Conservation (phyloP, 2,113 vertebrate species). For the Anser cygnoides region DNA sequence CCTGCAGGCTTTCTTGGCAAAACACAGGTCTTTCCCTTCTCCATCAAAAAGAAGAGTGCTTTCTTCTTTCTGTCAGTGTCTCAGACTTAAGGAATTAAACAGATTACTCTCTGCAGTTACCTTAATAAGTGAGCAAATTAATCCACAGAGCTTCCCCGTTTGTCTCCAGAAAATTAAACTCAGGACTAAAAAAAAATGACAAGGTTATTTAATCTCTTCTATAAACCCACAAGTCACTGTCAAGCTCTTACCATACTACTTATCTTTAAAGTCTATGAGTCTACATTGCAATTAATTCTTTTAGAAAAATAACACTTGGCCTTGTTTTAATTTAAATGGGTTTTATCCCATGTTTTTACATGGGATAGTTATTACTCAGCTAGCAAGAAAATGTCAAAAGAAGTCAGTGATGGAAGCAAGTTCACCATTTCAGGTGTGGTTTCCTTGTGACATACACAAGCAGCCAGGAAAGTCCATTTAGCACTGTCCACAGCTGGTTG, state of each 20-base stretch:
- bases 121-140: neutral
- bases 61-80: neutral
- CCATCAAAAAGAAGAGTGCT: neutral
- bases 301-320: neutral
- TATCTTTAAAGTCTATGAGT: neutral
- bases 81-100: neutral
- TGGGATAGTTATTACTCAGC: neutral
- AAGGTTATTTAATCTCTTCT: neutral
- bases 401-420: neutral
- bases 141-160: neutral
- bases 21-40: neutral
- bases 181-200: neutral
- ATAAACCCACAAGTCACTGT: neutral
- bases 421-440: neutral
- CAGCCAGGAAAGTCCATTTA: neutral
- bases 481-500: neutral
- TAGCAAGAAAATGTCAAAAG: neutral
- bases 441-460: neutral
- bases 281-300: neutral
- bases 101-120: neutral
- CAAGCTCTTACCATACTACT: neutral
- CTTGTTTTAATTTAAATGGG: neutral
- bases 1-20: neutral
- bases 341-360: neutral
- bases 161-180: neutral